A percentile compares a stretch with the other conserved stretches of the same genome.
These are phyloP conservation scores for Nothobranchius kuhntae DNA, from an alignment of 2,113 vertebrate species.

Conservation along the genomic window DNA sequence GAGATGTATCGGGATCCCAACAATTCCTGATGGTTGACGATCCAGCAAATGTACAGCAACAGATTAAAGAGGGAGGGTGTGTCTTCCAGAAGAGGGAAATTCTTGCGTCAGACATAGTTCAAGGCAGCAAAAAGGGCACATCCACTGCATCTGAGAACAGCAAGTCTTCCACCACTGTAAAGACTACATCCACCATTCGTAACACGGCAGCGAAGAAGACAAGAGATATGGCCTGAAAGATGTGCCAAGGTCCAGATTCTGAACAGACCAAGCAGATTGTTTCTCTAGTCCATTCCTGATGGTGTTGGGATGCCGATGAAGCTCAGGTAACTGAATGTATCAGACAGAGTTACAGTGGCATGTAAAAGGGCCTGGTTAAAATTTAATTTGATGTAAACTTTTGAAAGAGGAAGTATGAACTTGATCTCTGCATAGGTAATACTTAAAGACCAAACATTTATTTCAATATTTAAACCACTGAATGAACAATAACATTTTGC, in stretches of 20 bases:
- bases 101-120: constrained; percentile 36
- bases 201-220: constrained; percentile 36
- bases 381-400: too few species aligned
- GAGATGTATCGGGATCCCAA: constrained; percentile 46
- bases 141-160: constrained; percentile 13
- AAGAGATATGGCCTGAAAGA: constrained; percentile 13
- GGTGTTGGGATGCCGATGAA: constrained; percentile 7
- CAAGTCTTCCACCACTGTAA: constrained; percentile 28
- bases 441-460: too few species aligned
- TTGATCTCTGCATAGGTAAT: too few species aligned
- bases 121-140: constrained; percentile 27
- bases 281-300: neutral
- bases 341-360: neutral
- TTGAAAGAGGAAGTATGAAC: too few species aligned
- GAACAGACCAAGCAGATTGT: neutral
- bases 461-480: too few species aligned
- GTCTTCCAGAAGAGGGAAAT: constrained; percentile 16
- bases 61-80: constrained; percentile 29
- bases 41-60: constrained; percentile 21
- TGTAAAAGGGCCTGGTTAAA: neutral
- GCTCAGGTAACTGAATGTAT: neutral
- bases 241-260: neutral
- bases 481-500: too few species aligned
- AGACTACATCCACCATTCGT: neutral
- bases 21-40: constrained; percentile 55